Evolutionary conservation across 1,140 invertebrate genomes (phyloP), one percentile per base, ranked within the genome.

Genomic region (Bradynema listronoti): DNA sequence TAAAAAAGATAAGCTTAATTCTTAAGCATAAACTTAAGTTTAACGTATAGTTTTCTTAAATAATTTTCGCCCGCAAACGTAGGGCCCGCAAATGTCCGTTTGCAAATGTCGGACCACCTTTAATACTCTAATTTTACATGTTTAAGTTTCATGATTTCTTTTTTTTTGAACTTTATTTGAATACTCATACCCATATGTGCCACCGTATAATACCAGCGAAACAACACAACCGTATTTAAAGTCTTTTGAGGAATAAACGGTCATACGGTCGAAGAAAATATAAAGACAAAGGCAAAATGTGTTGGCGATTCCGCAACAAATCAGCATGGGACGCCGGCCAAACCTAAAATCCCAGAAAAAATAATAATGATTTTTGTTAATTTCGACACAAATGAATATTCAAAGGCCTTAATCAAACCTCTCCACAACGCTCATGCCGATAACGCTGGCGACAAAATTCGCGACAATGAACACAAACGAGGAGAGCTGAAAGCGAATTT

Each of bases 191-290:
- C 68, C 68, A 58, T 71, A 71, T 27, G 68, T 71, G 11, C 74
- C 55, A 9, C 68, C 69, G 51, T 69, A 72, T 6, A 43, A 25
- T 9, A 72, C 54, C 32, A 72, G 46, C 27, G 73, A 39, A 25
- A 36, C 69, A 27, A 77, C 56, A 55, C 73, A 76, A 0, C 69
- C 69, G 43, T 76, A 72, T 24, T 63, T 36, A 27, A 68, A 68
- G 22, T 71, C 24, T 9, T 39, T 19, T 27, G 34, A 11, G 45
- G 22, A 25, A 25, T 30, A 47, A 16, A 58, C 30, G n/a, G 73
- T 50, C 11, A 72, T 42, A 6, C 73, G 46, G 43, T 76, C 73
- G 36, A 73, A 76, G 14, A 73, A 22, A 25, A 75, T 52, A 57
- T 72, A 72, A 6, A 16, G 41, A 19, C 39, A 22, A 29, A 72